Evolutionary conservation across 2,888 invertebrate genomes (phyloP).

Genomic region (Panopea generosa): DNA sequence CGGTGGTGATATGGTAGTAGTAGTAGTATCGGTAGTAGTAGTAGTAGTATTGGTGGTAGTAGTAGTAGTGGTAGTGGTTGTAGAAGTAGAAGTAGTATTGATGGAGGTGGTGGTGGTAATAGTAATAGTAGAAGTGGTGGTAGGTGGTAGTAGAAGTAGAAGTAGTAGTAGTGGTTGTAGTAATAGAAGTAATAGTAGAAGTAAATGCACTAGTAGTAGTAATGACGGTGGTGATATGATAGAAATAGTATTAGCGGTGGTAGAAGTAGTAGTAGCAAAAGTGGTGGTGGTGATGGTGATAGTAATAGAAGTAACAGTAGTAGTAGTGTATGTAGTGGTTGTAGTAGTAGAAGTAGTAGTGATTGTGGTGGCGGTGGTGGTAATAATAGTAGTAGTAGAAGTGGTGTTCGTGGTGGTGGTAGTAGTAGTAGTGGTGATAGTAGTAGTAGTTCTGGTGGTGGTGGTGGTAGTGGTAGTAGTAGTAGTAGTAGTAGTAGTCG

Average conservation of each 20-base stretch:
- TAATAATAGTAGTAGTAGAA: no score
- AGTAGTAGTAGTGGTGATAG: neutral
- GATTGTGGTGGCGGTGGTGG: no score
- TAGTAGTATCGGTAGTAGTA: slow-evolving; percentile 1
- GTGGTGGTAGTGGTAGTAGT: slow-evolving; percentile 2
- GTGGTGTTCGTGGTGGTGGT: no score
- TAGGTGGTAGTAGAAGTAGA: neutral
- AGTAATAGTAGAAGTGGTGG: slow-evolving; percentile 4
- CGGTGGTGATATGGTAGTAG: neutral
- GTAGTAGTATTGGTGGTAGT: slow-evolving; percentile 2
- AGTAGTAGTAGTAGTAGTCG: neutral
- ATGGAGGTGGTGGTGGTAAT: neutral
- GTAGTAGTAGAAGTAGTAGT: no score
- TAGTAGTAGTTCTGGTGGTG: neutral
- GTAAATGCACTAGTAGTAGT: no score
- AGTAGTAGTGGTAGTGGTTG: neutral
- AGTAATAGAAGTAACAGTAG: no score
- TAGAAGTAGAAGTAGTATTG: neutral
- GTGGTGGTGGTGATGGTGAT: no score
- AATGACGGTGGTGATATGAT: no score
- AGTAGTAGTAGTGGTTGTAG: neutral
- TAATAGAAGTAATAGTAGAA: neutral
- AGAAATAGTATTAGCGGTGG: no score
- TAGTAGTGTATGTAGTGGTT: no score
- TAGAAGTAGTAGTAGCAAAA: no score